These are phyloP conservation scores for Parascotia fuliginaria DNA, from an alignment of 2,888 invertebrate genomes.

Conservation along the genomic window DNA sequence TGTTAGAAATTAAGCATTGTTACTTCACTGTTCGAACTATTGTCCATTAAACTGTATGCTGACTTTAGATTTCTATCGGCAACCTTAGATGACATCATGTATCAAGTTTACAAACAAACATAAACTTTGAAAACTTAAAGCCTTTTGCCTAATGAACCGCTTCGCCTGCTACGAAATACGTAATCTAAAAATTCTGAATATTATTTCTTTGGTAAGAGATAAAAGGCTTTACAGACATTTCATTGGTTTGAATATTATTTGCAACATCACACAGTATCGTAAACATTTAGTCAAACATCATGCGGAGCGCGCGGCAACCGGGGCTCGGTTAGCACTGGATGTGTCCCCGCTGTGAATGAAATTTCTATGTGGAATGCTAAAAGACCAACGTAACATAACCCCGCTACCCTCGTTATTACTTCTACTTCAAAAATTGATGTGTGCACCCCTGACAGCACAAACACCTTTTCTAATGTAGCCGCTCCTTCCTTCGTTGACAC, in stretches of 20 bases:
- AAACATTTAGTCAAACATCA: conserved; percentile 54
- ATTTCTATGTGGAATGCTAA: conserved; percentile 80
- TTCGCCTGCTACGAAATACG: conserved; percentile 21
- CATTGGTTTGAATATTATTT: conserved; percentile 42
- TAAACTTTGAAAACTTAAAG: background rate
- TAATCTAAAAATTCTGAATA: conserved; percentile 1
- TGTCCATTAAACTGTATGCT: conserved; percentile 15
- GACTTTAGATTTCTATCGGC: conserved; percentile 17
- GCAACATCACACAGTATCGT: conserved; percentile 47
- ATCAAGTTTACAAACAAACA: background rate
- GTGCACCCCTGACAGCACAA: conserved; percentile 80
- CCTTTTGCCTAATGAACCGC: conserved; percentile 1
- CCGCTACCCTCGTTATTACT: conserved; percentile 58
- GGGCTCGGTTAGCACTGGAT: conserved; percentile 69
- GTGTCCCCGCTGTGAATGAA: conserved; percentile 75
- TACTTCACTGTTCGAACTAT: conserved; percentile 3
- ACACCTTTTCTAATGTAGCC: conserved; percentile 75
- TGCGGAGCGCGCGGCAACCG: conserved; percentile 79
- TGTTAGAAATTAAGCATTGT: conserved; percentile 7
- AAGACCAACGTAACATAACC: conserved; percentile 64
- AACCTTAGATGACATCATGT: conserved; percentile 2
- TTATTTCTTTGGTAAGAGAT: conserved; percentile 19
- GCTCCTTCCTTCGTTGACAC: conserved; percentile 85
- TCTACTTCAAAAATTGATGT: conserved; percentile 65
- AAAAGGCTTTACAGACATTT: conserved; percentile 36